Base-by-base conservation (phyloP, 1,140 invertebrate species). In the Protaetia brevitarsis region DNA sequence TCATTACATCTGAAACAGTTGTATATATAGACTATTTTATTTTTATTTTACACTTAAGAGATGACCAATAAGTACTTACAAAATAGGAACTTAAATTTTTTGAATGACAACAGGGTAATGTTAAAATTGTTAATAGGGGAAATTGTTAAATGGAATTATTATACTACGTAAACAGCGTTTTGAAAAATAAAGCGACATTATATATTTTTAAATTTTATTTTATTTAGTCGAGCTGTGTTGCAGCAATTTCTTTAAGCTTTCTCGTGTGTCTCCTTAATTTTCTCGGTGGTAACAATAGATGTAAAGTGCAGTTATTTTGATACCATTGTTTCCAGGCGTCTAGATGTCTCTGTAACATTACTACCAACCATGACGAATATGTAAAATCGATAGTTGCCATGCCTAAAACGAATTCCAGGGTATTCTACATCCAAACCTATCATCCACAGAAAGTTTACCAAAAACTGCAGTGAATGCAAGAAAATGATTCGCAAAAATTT, bases 361-460 rank as follows among this genome's bases (percentile, higher is more conserved):
- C 26, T 10, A 78, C 68, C 21, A 79, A 60, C 77, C 77, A 79
- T 5, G 75, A 76, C 3, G 74, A 71, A 58, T 79, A 79, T 6
- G 76, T 78, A 56, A 79, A 79, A 70, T 78, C 76, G 16, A 79
- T 79, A 6, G 76, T 73, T 2, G 77, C 76, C 67, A 79, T 77
- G 10, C 74, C 74, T 75, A 41, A 63, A 68, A 68, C 7, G 8
- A 30, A 60, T 21, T 31, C n/a, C 34, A 61, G 30, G 11, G 11
- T 30, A 64, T 41, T 31, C n/a, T 45, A 41, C 23, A 11, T 58
- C n/a, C 13, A 13, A 51, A 51, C 16, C 13, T 2, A 61, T 61
- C 13, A 19, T 56, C 13, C 16, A 5, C n/a, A 59, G 10, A 59
- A 30, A 34, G 30, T 58, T 69, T 69, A 75, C 77, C 77, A 56